A percentile compares a stretch with the other conserved stretches of the same genome.
These are phyloP conservation scores for Acanthopleura granulata DNA, from an alignment of 2,888 invertebrate genomes.

Conservation along the genomic window DNA sequence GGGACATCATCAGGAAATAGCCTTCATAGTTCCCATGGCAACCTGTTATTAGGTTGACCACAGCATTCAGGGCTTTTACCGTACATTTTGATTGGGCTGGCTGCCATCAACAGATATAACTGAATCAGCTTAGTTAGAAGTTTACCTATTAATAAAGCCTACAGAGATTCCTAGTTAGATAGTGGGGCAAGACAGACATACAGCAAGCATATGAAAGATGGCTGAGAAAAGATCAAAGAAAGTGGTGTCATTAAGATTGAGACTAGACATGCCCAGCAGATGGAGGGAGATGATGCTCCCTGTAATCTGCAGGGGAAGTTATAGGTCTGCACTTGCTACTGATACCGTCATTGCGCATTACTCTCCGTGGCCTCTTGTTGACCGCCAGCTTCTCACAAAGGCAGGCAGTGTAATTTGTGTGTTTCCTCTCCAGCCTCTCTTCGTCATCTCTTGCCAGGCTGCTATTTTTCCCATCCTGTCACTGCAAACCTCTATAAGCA, in stretches of 20 bases:
- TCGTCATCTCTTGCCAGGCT: too few species aligned
- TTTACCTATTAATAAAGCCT: neutral
- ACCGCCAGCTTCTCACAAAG: too few species aligned
- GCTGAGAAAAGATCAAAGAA: neutral
- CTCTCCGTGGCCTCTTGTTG: too few species aligned
- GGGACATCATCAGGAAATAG: constrained; percentile 5
- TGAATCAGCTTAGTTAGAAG: constrained; percentile 7
- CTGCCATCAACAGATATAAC: constrained; percentile 1
- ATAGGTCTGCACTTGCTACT: neutral
- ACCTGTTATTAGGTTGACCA: neutral
- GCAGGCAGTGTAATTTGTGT: too few species aligned
- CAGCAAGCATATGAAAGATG: neutral
- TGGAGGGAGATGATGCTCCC: too few species aligned
- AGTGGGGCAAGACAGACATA: neutral
- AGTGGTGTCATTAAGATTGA: neutral
- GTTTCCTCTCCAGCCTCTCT: too few species aligned
- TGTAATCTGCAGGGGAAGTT: neutral
- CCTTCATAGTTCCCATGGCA: neutral
- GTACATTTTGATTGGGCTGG: neutral
- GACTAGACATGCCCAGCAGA: neutral
- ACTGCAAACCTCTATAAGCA: too few species aligned
- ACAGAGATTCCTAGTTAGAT: neutral
- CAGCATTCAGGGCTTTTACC: neutral
- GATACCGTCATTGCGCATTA: too few species aligned
- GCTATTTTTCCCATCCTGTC: too few species aligned